Base-by-base conservation (phyloP, 2,113 vertebrate genomes). In the Varanus salvator region DNA sequence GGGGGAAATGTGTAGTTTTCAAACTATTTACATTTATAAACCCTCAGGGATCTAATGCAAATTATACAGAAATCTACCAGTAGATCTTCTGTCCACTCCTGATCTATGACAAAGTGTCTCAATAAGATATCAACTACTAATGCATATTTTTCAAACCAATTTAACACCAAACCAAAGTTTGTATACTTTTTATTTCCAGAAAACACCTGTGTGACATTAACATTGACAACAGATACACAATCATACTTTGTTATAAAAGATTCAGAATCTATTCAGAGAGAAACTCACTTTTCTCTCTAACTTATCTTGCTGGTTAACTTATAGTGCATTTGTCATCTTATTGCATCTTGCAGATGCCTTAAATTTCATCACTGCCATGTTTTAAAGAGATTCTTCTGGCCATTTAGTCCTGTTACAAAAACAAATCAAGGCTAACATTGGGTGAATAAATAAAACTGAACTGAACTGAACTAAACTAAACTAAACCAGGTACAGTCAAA, bases 321-420 rank as follows among this genome's bases (percentile, higher is more conserved):
- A 92, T 94, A 93, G 85, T 87, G 90, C 83, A 93, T 89, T 94
- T 92, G 38, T 3, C 94, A 93, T 92, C 93, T 90, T 94, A 93
- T 88, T 86, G 91, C 85, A 95, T 92, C 90, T 93, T 91, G 91
- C 92, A 90, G 91, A 92, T 94, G 87, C 91, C 93, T 93, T 94
- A 93, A 87, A 95, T 95, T 93, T 95, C 91, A 96, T 92, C 94
- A 94, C 89, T 95, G 90, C 84, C 38, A 80, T 92, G 83, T 92
- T 91, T 84, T 29, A 7, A 90, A 94, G 91, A 94, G 88, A 92
- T 91, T 89, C 93, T 90, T 84, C 93, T 92, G 82, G 93, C 92
- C 90, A 90, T 94, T 95, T 94, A 93, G 91, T 94, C 91, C 93
- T 93, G 57, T 85, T 92, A 84, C 86, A 92, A 88, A 86, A 95